These are phyloP conservation scores for Augochlora pura DNA, from an alignment of 1,140 invertebrate species.

Conservation along the genomic window DNA sequence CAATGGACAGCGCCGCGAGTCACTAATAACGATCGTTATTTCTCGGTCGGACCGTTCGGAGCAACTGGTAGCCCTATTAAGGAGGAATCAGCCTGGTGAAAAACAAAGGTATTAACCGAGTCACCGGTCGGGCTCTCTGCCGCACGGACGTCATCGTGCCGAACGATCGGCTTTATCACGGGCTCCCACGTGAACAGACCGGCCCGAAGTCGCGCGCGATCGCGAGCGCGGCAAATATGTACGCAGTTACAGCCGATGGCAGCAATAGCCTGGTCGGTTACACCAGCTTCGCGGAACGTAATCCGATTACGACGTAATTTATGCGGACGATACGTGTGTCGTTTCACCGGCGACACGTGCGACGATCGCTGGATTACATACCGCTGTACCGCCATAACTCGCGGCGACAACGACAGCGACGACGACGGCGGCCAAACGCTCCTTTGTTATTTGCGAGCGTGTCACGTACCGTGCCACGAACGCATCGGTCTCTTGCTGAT, in stretches of 20 bases:
- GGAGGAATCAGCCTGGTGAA: conserved; percentile 17
- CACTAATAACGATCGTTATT: too few relatives aligned
- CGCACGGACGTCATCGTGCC: background rate
- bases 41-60: too few relatives aligned
- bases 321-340: conserved; percentile 5
- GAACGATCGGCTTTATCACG: conserved; percentile 16
- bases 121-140: background rate
- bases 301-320: conserved; percentile 36
- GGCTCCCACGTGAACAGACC: conserved; percentile 20
- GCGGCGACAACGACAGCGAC: too few relatives aligned
- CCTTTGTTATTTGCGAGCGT: too few relatives aligned
- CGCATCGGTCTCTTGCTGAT: background rate
- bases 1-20: too few relatives aligned
- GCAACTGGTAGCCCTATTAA: conserved; percentile 4
- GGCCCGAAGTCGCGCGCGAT: background rate
- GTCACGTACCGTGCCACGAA: too few relatives aligned
- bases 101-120: conserved; percentile 33
- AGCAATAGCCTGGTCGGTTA: background rate
- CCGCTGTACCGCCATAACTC: too few relatives aligned
- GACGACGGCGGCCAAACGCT: too few relatives aligned
- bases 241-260: background rate
- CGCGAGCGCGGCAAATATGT: conserved; percentile 31
- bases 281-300: conserved; percentile 8
- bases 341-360: too few relatives aligned
- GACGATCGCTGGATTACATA: too few relatives aligned